Base-by-base conservation (phyloP, 2,113 vertebrate species). In the Labeo rohita region DNA sequence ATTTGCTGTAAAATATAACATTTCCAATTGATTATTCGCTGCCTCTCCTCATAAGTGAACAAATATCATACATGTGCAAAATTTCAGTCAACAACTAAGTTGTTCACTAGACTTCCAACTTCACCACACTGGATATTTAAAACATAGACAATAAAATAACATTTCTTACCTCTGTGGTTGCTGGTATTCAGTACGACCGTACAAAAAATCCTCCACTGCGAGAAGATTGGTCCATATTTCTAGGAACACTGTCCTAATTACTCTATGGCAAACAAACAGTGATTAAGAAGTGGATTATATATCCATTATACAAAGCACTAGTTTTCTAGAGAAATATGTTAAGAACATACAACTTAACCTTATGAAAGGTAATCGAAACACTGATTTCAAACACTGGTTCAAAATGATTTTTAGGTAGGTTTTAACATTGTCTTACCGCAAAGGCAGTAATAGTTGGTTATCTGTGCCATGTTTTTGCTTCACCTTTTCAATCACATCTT, bases 131-230 rank as follows among this genome's bases (percentile, higher is more conserved):
- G 34, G 7, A 70, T 18, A 39, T 70, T 39, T 43, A 36, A 68
- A 36, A 8, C 34, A 16, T 11, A 73, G 28, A 65, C 1, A 1
- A 28, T 6, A 73, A 39, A 74, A 49, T 5, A 6, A n/a, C 9
- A 21, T 47, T 12, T 12, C 50, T 78, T 56, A 78, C 75, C 52
- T 78, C 16, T 39, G 4, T 18, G 7, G 15, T 52, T 8, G 74
- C 23, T 76, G 23, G 1, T 12, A 9, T 47, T n/a, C 10, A 74
- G 43, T 7, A 1, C 13, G 4, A 11, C 11, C 4, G 6, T 39
- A 39, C 1, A 39, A 12, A 6, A n/a, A 0, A 0, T 2, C 0
- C 0, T 11, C 2, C 15, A 1, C 0, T 18, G 0, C 0, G 36
- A 5, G 3, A 9, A 2, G 10, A 4, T 0, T 0, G 1, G 0